Percentiles rank a stretch among this genome's conserved stretches.
These are phyloP conservation scores for Notothenia coriiceps DNA, from an alignment of 2,113 vertebrate genomes.

Conservation along the genomic window DNA sequence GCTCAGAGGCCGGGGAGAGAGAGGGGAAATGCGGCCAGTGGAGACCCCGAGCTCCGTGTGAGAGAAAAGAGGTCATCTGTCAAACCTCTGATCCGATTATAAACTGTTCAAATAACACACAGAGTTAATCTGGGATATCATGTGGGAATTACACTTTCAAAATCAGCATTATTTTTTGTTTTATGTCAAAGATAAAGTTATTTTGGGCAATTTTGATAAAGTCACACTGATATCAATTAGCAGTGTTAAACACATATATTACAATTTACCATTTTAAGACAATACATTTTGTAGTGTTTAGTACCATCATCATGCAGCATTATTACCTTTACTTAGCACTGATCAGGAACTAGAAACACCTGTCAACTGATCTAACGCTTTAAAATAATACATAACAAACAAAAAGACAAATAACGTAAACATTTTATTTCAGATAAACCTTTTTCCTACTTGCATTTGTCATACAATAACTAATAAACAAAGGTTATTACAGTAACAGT, in stretches of 20 bases:
- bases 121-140: neutral
- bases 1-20: neutral
- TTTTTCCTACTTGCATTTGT: too few species aligned
- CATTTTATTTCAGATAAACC: too few species aligned
- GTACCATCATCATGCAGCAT: too few species aligned
- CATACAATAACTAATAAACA: too few species aligned
- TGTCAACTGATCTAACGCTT: too few species aligned
- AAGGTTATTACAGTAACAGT: too few species aligned
- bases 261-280: neutral
- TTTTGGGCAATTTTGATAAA: neutral
- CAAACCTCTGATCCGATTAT: conserved; percentile 16
- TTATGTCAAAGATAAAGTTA: too few species aligned
- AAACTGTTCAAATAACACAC: neutral
- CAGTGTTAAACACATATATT: neutral
- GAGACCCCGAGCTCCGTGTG: conserved; percentile 28
- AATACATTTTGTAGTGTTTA: too few species aligned
- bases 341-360: too few species aligned
- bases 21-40: neutral
- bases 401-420: too few species aligned
- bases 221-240: neutral
- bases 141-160: neutral
- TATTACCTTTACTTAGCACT: too few species aligned
- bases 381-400: too few species aligned
- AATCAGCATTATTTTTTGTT: neutral
- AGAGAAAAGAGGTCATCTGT: conserved; percentile 16